Base-by-base conservation (phyloP, 2,797 vertebrate species). In the Pristis pectinata region DNA sequence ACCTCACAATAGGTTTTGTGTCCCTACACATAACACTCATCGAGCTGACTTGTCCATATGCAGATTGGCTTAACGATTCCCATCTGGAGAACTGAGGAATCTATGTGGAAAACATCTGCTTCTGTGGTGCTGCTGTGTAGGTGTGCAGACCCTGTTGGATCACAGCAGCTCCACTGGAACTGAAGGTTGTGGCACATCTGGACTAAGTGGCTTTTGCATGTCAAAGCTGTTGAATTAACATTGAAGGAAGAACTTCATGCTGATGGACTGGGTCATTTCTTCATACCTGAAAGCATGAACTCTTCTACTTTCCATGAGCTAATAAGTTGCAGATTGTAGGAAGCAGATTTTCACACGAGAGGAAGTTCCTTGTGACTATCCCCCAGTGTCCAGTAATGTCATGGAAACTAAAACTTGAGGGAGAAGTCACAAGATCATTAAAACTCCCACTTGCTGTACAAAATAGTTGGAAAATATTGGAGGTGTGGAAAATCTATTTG, bases 301-400 rank as follows among this genome's bases (percentile, higher is more conserved):
- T 37, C 5, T 89, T 89, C n/a, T 59, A 22, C 56, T 89, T n/a
- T 89, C 34, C 34, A n/a, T 61, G 85, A 37, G 56, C 27, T 64
- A 89, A 89, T 61, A 89, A 89, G 59, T 37, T 37, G 19, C 83
- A 61, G 59, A 56, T 87, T 87, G 49, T 87, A 87, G 83, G 83
- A 56, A 87, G 34, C 83, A 56, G 83, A 64, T 89, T 89, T 89
- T 89, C 34, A 8, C 56, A n/a, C 61, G 59, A 89, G 34, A 89
- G 56, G 5, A 37, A 37, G 56, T 19, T 7, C 6, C 67, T 67
- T 5, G 19, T 15, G 67, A 70, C 22, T 70, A 70, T 70, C 22
- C 67, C 70, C 67, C 67, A 70, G 67, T 3, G 49, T n/a, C 27
- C 85, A 64, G 85, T 56, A 64, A n/a, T 80, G 19, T 19, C 53